Evolutionary conservation across 2,888 invertebrate species (phyloP).

Genomic region (Apotomis capreana): DNA sequence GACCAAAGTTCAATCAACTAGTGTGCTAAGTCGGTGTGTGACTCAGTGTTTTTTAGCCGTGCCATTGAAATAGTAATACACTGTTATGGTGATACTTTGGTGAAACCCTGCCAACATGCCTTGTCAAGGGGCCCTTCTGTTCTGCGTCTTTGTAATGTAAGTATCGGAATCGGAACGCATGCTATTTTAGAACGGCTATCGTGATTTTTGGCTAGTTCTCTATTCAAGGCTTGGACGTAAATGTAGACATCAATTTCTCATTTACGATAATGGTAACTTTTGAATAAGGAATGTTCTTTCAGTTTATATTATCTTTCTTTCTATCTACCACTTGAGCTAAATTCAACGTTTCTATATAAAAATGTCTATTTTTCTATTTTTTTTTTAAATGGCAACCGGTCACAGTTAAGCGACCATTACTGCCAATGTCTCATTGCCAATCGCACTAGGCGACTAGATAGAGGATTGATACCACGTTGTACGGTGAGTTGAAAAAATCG

Average conservation of each 20-base stretch:
- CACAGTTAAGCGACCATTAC: too few species aligned
- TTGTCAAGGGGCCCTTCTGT: constrained; percentile 61
- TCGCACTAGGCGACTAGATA: too few species aligned
- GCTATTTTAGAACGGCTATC: constrained; percentile 6
- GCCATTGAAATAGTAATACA: constrained; percentile 57
- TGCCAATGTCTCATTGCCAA: too few species aligned
- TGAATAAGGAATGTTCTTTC: neutral
- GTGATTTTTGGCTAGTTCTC: constrained; percentile 14
- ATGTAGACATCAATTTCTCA: neutral
- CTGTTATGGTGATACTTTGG: constrained; percentile 59
- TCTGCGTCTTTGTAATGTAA: constrained; percentile 69
- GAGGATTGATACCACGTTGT: too few species aligned
- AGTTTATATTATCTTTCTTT: neutral
- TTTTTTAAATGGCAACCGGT: too few species aligned
- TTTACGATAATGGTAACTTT: too few species aligned
- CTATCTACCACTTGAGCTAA: too few species aligned
- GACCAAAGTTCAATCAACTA: constrained; percentile 54
- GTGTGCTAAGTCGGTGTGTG: constrained; percentile 57
- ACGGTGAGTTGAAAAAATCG: too few species aligned
- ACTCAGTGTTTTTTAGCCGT: constrained; percentile 54
- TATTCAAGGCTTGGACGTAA: neutral
- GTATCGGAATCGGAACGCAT: constrained; percentile 54
- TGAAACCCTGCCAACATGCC: constrained; percentile 59
- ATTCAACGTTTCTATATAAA: too few species aligned
- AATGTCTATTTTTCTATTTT: too few species aligned